phyloP scores from a whole-genome alignment of 2,797 vertebrate genomes.

The Mormyrops boulengeri region DNA sequence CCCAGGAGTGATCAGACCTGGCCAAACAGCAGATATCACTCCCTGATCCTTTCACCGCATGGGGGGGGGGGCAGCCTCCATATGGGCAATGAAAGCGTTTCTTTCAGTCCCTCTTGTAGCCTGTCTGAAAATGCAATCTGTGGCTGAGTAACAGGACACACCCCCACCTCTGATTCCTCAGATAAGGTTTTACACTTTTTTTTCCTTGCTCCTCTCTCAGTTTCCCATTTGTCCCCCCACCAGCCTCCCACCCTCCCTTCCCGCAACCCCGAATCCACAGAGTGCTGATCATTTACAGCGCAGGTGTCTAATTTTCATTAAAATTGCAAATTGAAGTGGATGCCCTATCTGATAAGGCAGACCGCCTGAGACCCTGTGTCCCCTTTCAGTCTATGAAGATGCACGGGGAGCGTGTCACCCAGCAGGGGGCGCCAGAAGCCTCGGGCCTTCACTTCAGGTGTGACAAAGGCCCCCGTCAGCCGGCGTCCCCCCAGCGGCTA shows the following conservation, averaged over 20 bases:
- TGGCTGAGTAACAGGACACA: conserved; percentile 64
- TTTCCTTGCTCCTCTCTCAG: conserved; percentile 33
- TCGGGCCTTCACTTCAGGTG: background rate
- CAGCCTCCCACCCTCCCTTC: conserved; percentile 27
- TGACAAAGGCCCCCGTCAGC: background rate
- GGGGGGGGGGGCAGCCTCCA: conserved; percentile 54
- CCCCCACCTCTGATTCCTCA: conserved; percentile 45
- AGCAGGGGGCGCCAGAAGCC: background rate
- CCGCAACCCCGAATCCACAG: conserved; percentile 44
- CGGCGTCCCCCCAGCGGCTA: background rate
- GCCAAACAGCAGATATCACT: conserved; percentile 53
- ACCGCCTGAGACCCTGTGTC: conserved; percentile 60
- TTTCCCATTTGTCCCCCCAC: conserved; percentile 29
- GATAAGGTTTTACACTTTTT: conserved; percentile 49
- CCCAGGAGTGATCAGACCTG: conserved; percentile 51
- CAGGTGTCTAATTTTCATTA: conserved; percentile 94
- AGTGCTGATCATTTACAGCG: conserved; percentile 69
- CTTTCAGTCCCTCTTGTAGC: conserved; percentile 54
- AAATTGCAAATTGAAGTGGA: conserved; percentile 81
- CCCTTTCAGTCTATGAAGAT: conserved; percentile 48
- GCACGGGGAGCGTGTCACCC: conserved; percentile 33
- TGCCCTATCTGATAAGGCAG: conserved; percentile 76
- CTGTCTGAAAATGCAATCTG: conserved; percentile 70
- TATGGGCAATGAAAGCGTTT: conserved; percentile 63
- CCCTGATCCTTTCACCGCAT: conserved; percentile 54